Evolutionary conservation across 2,888 invertebrate species (phyloP), one percentile per base, ranked within the genome.

Genomic region (Mesoligia furuncula): DNA sequence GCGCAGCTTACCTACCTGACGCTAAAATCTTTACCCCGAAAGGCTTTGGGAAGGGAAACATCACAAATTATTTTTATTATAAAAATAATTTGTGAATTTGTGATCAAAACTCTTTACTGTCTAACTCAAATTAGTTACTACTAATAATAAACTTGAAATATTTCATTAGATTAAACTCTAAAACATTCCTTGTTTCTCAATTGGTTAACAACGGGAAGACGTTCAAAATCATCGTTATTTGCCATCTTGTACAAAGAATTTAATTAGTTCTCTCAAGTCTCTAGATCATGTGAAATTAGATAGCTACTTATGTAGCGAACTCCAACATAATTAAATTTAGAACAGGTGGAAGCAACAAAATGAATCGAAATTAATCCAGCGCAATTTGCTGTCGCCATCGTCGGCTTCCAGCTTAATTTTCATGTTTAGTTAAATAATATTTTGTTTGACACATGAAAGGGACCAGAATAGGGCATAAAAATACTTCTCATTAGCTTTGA

Each of bases 361-460:
- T 95, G 93, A 95, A 95, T 95, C 95, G 94, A 95, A 96, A 95
- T 96, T 95, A 96, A 96, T 95, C 94, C 93, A 88, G 89, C 87
- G 93, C 93, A 93, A 94, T 95, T 95, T 95, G 95, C 94, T 93
- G 91, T 91, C 88, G 88, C 89, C 91, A 84, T 90, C 91, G 90
- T 90, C 90, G 91, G 92, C 90, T 93, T 92, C 83, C 90, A 87
- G 92, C 90, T 92, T 91, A 88, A 92, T 93, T 93, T 90, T 93
- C 91, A 88, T 91, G 86, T 94, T 94, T 93, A 94, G 95, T 95
- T 94, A 94, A 92, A 93, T 92, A 90, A 91, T 92, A 91, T 92
- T 93, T 90, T 88, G 85, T 79, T 89, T 88, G 87, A 90, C 87
- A 88, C 87, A 85, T 88, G 86, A 88, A 90, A 85, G 77, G 79